phyloP scores from a whole-genome alignment of 23 tunicate species.

The Ciona savignyi region DNA sequence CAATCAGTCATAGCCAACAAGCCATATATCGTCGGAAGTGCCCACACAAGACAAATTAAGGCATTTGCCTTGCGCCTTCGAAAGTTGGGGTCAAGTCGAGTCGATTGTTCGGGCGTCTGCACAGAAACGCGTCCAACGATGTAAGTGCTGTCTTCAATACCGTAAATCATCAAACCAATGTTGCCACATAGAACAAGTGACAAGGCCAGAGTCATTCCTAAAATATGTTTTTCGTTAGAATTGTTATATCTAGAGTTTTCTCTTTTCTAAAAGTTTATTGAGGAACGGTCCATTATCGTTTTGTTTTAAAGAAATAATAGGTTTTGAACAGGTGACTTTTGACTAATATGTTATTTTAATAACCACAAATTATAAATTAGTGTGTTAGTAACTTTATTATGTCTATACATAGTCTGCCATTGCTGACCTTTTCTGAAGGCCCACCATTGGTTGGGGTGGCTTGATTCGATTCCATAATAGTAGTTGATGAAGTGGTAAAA shows the following conservation, averaged over 20 bases:
- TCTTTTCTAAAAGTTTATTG: no score
- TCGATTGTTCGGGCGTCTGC: not conserved
- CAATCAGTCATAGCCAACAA: constrained; percentile 75
- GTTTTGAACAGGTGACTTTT: no score
- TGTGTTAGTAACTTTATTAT: not conserved
- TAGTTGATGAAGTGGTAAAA: constrained; percentile 92
- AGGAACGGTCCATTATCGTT: no score
- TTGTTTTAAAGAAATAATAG: no score
- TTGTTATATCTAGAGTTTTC: no score
- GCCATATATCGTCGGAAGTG: constrained; percentile 59
- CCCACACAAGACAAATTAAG: constrained; percentile 72
- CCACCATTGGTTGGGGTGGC: constrained; percentile 89
- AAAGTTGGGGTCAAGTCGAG: constrained; percentile 21
- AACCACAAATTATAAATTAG: not conserved
- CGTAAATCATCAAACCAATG: constrained; percentile 89
- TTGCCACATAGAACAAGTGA: constrained; percentile 78
- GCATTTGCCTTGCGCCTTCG: constrained; percentile 57
- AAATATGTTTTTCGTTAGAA: no score
- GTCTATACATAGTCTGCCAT: not conserved
- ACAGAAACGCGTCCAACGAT: constrained; percentile 49
- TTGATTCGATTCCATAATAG: constrained; percentile 75
- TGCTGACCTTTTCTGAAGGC: constrained; percentile 83
- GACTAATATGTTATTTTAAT: not conserved
- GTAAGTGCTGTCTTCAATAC: constrained; percentile 72
- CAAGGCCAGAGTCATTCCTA: constrained; percentile 80